Evolutionary conservation across 2,888 invertebrate genomes (phyloP).

Genomic region (Caenorhabditis imperialis): DNA sequence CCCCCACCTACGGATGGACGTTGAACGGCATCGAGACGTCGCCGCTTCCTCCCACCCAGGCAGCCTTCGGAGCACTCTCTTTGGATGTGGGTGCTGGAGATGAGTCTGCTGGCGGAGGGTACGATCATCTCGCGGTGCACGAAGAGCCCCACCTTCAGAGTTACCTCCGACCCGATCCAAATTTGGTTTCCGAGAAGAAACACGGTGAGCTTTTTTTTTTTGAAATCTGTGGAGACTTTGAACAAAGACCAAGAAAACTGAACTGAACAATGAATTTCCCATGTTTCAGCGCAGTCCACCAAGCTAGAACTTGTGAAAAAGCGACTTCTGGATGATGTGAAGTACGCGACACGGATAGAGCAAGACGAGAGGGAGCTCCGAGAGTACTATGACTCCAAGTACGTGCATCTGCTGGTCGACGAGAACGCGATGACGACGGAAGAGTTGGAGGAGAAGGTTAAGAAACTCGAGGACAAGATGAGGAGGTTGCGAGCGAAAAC

Average conservation of each 20-base stretch:
- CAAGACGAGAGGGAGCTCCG: slow-evolving; percentile 27
- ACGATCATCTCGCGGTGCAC: slow-evolving; percentile 24
- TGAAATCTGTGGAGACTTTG: background rate
- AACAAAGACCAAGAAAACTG: background rate
- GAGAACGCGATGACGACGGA: slow-evolving; percentile 21
- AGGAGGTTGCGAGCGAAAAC: slow-evolving; percentile 17
- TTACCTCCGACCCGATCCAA: slow-evolving; percentile 18
- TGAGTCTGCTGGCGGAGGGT: slow-evolving; percentile 41
- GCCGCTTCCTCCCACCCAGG: background rate
- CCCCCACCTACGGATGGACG: slow-evolving; percentile 48
- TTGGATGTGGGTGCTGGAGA: slow-evolving; percentile 29
- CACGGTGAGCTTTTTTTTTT: slow-evolving; percentile 1
- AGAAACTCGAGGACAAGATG: slow-evolving; percentile 18
- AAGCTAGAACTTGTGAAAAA: slow-evolving; percentile 24
- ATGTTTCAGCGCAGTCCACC: slow-evolving; percentile 31
- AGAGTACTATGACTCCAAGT: slow-evolving; percentile 14
- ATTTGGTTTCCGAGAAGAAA: background rate
- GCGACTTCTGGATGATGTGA: slow-evolving; percentile 16
- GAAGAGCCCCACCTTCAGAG: slow-evolving; percentile 7
- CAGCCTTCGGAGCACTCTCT: slow-evolving; percentile 12
- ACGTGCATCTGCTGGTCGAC: slow-evolving; percentile 13
- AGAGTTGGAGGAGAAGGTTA: slow-evolving; percentile 26
- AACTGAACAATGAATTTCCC: background rate
- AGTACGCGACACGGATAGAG: slow-evolving; percentile 5
- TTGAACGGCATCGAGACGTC: slow-evolving; percentile 13